Evolutionary conservation across 2,888 invertebrate genomes (phyloP), one percentile per base, ranked within the genome.

Genomic region (Meteorus colon): DNA sequence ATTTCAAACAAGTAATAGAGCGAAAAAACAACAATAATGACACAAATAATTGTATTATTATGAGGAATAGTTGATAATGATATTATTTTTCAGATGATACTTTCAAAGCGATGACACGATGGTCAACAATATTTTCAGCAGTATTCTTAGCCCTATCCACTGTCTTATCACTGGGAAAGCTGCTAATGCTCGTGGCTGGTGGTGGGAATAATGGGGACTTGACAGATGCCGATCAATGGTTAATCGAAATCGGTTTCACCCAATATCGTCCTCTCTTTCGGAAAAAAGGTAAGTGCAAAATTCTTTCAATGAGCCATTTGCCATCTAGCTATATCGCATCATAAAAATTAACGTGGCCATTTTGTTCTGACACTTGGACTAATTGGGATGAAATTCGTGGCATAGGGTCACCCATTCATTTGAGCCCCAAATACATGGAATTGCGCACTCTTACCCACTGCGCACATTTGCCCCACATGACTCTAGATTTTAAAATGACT

Each of bases 151-250:
- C 89, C 83, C 85, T 89, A 59, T 88, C 89, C 19, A 89, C 89
- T 87, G 84, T 87, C 71, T 83, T 89, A 70, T 88, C 87, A 29
- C 86, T 89, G 66, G 88, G 88, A 70, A 89, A 89, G 79, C 82
- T 89, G 48, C 80, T 89, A 63, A 84, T 89, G 86, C 84, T 89
- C 16, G 89, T 87, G 45, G 84, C 87, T 67, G 87, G 84, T 79
- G 88, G 84, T 79, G 85, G 85, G 75, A 88, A 82, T 78, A 86
- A 92, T 84, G 92, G 92, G 84, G 92, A 92, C 82, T 90, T 91
- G 81, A 91, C 91, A 59, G 92, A 93, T 89, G 94, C 95, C 75
- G 94, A 95, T 84, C 91, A 92, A 86, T 96, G 96, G 96, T 90
- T 96, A 80, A 93, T 94, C 76, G 93, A 95, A 86, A 95, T 94